Evolutionary conservation across 2,888 invertebrate genomes (phyloP).

Genomic region (Cylloceria caligata): DNA sequence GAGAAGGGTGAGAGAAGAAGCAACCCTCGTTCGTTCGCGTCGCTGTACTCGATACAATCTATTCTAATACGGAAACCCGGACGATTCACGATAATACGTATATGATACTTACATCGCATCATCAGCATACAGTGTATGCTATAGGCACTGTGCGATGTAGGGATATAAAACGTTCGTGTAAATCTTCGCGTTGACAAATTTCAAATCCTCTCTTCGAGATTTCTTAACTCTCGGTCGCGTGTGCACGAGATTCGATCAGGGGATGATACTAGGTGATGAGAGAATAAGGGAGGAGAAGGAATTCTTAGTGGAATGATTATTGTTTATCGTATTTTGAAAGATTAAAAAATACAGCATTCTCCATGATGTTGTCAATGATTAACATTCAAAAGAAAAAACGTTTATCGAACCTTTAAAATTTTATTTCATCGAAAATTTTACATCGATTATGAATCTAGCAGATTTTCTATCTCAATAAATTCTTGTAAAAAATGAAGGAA

Average conservation of each 20-base stretch:
- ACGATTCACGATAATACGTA: slow-evolving; percentile 40
- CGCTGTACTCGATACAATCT: slow-evolving; percentile 69
- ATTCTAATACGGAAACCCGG: slow-evolving; percentile 72
- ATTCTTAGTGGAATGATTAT: not conserved
- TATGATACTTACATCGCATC: slow-evolving; percentile 25
- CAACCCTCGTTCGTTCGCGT: slow-evolving; percentile 43
- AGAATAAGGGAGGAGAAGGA: not conserved
- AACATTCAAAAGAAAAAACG: no score
- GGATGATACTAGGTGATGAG: slow-evolving; percentile 22
- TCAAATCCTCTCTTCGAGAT: slow-evolving; percentile 75
- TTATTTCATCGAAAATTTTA: not conserved
- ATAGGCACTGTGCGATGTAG: slow-evolving; percentile 34
- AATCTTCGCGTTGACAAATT: slow-evolving; percentile 76
- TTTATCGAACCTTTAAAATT: no score
- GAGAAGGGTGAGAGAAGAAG: slow-evolving; percentile 29
- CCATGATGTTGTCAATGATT: no score
- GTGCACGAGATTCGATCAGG: slow-evolving; percentile 21
- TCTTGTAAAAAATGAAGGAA: no score
- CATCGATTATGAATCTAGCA: not conserved
- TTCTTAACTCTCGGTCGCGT: slow-evolving; percentile 67
- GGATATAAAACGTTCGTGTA: slow-evolving; percentile 66
- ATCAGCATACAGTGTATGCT: not conserved
- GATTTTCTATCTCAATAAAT: not conserved
- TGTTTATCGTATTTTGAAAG: no score
- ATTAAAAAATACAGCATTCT: no score